Conservation (phyloP, 2,888 invertebrate species). For the Pegoplata infirma region DNA sequence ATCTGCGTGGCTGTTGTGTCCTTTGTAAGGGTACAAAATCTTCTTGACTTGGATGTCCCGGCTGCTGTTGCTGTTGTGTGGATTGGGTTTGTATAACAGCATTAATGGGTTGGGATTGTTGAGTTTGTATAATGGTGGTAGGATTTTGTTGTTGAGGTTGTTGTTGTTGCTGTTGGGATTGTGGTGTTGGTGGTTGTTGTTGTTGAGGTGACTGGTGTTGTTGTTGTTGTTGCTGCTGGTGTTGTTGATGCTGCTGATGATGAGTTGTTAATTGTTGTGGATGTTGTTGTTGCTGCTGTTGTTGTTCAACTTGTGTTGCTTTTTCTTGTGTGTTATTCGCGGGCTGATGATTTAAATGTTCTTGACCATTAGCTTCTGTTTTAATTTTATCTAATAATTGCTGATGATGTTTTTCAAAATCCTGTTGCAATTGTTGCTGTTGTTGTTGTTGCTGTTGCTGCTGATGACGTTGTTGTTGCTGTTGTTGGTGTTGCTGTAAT, state of each 20-base stretch:
- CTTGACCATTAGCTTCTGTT: conserved; percentile 69
- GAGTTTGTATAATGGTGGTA: conserved; percentile 37
- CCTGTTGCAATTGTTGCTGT: conserved; percentile 67
- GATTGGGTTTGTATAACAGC: conserved; percentile 65
- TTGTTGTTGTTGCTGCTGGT: conserved; percentile 44
- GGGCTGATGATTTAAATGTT: conserved; percentile 59
- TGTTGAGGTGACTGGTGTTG: conserved; percentile 65
- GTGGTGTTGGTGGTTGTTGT: conserved; percentile 66
- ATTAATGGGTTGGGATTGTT: conserved; percentile 63
- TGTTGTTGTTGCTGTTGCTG: conserved; percentile 69
- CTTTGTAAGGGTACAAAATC: conserved; percentile 67
- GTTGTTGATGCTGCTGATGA: conserved; percentile 50
- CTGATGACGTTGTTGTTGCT: conserved; percentile 66
- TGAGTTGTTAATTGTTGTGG: conserved; percentile 61
- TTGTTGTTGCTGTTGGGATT: conserved; percentile 66
- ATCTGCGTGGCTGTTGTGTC: conserved; percentile 72
- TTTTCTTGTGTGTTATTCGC: conserved; percentile 29
- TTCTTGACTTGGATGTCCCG: conserved; percentile 54
- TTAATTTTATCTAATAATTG: conserved; percentile 73
- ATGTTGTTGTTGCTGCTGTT: conserved; percentile 67
- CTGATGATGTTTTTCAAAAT: conserved; percentile 69
- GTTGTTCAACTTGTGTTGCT: conserved; percentile 64
- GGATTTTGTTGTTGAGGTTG: conserved; percentile 56
- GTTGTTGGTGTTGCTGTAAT: conserved; percentile 67
- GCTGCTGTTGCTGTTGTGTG: conserved; percentile 58